These are phyloP conservation scores for Limnephilus lunatus DNA, from an alignment of 2,888 invertebrate species.

Conservation along the genomic window DNA sequence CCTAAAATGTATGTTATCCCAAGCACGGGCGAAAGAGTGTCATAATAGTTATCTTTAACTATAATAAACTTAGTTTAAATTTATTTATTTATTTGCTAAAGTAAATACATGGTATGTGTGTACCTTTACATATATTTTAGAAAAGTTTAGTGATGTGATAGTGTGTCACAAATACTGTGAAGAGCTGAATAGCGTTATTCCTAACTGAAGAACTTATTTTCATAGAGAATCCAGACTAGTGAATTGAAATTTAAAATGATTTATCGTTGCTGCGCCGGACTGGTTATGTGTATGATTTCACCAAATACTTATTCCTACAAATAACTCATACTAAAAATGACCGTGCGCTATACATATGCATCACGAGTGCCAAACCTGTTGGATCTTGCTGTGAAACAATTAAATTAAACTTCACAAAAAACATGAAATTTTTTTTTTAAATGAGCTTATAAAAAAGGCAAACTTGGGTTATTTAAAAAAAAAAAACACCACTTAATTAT, in stretches of 20 bases:
- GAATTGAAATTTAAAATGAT: background rate
- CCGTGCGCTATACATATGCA: no score
- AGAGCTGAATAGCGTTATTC: background rate
- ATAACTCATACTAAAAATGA: no score
- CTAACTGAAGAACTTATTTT: background rate
- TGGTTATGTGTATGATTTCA: background rate
- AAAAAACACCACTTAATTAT: background rate
- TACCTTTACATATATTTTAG: background rate
- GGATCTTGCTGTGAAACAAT: no score
- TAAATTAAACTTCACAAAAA: no score
- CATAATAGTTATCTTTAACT: background rate
- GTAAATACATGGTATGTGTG: background rate
- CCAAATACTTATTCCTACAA: no score
- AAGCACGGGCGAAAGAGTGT: constrained; percentile 71
- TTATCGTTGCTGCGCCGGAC: background rate
- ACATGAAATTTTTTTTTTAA: no score
- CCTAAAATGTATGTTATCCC: constrained; percentile 72
- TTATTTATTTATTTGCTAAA: background rate
- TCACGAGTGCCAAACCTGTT: no score
- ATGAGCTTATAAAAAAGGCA: no score
- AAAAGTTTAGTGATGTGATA: constrained; percentile 19
- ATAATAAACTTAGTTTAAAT: background rate
- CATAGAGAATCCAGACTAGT: background rate
- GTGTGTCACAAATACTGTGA: background rate
- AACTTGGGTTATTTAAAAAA: background rate